These are phyloP conservation scores for Saturnia pavonia DNA, from an alignment of 2,888 invertebrate genomes.

Conservation along the genomic window DNA sequence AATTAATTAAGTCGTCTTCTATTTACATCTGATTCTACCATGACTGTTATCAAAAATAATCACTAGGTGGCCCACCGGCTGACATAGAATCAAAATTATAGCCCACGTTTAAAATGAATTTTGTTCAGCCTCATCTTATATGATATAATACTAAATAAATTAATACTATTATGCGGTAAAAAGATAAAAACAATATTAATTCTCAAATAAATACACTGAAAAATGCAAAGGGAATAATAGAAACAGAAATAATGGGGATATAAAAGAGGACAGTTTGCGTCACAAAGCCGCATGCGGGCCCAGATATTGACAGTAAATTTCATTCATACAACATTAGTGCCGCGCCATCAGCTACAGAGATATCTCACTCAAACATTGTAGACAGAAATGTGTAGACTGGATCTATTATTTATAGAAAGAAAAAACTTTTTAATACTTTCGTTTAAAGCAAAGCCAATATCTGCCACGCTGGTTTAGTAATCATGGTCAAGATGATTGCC, in stretches of 20 bases:
- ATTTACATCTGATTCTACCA: no score
- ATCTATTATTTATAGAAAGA: background rate
- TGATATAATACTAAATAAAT: background rate
- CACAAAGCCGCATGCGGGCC: constrained; percentile 81
- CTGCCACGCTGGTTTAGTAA: background rate
- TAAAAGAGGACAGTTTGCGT: constrained; percentile 78
- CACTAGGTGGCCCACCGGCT: no score
- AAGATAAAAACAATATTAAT: background rate
- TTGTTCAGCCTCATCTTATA: no score
- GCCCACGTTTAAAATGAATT: no score
- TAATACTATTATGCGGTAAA: background rate
- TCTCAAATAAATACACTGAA: constrained; percentile 64
- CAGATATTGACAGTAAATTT: constrained; percentile 83
- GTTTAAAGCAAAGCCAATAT: background rate
- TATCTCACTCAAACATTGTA: constrained; percentile 55
- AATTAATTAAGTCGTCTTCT: no score
- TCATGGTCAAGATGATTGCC: background rate
- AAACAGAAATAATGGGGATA: constrained; percentile 69
- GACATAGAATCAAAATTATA: no score
- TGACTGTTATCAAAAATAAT: no score
- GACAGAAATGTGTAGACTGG: constrained; percentile 27
- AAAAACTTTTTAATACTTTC: background rate
- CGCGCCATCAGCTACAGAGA: constrained; percentile 79
- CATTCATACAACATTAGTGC: constrained; percentile 81
- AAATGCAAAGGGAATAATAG: constrained; percentile 67